Base-by-base conservation (phyloP, 2,113 vertebrate species). In the Protobothrops flavoviridis region DNA sequence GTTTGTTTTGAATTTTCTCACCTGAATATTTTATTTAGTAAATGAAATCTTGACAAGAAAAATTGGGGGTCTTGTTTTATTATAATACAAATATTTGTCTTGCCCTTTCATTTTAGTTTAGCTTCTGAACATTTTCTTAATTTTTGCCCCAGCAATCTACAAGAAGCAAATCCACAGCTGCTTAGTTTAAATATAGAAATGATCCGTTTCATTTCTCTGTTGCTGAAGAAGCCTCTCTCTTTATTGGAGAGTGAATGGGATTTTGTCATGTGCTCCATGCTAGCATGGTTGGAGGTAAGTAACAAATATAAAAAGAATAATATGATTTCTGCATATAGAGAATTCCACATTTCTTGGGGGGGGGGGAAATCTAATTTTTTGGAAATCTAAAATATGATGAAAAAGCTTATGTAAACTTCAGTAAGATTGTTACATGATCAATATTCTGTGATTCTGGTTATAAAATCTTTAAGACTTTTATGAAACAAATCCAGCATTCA, bases 261-360 rank as follows among this genome's bases (percentile, higher is more conserved):
- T 96, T 99, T 99, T 59, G 92, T 99, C 94, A 97, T 99, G 97
- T 99, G 99, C 94, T 99, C 99, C 50, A 98, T 99, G 99, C 95
- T 99, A 94, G 98, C 98, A 43, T 99, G 99, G 99, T 94, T 99
- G 95, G 98, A 99, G 98, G 99, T 99, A 97, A 39, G 10, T 5
- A 39, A 50, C 59, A 89, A 24, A 81, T 1, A 24, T 11, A n/a
- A 93, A 61, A 3, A 26, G 1, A 90, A 5, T 43, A 43, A 64
- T 64, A 64, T 43, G 15, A 29, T 48, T 23, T 48, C 53, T 93
- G 29, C 4, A 11, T 50, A 39, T 39, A 39, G 88, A 81, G 88
- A 89, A 53, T 50, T 87, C 43, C 91, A 89, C 21, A 23, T 59
- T 0, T 0, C 4, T 85, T 94, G 93, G 96, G 92, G 95, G 95